phyloP scores from a whole-genome alignment of 1,140 invertebrate species.

The Drosophila repleta region DNA sequence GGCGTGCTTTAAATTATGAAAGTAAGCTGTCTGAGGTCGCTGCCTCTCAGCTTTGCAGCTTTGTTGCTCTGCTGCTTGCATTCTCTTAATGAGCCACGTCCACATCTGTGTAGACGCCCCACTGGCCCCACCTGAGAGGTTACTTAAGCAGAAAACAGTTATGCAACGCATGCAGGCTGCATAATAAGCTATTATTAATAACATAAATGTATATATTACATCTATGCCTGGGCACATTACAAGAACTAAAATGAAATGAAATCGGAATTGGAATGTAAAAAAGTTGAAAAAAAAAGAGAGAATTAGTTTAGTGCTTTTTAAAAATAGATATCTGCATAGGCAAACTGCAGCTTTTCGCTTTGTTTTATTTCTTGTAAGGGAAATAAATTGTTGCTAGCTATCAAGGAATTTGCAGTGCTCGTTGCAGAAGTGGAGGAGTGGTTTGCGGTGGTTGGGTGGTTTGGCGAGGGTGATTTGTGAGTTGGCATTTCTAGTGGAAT shows the following conservation, averaged over 20 bases:
- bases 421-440: conserved; percentile 13
- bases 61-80: conserved; percentile 6
- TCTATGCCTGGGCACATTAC: conserved; percentile 9
- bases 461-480: conserved; percentile 7
- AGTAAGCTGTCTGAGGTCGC: conserved; percentile 60
- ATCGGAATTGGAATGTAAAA: conserved; percentile 15
- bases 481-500: conserved; percentile 27
- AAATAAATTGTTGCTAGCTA: conserved; percentile 30
- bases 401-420: conserved; percentile 37
- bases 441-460: not conserved
- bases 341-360: conserved; percentile 43
- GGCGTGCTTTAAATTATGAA: conserved; percentile 71
- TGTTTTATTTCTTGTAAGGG: conserved; percentile 14
- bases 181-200: not conserved
- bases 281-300: not conserved
- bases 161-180: conserved; percentile 25
- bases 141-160: conserved; percentile 6
- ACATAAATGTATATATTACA: conserved; percentile 5
- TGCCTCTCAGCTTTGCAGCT: conserved; percentile 7
- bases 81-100: conserved; percentile 4
- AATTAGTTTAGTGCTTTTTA: conserved; percentile 42
- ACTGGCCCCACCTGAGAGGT: not conserved
- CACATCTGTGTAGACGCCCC: not conserved
- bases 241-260: conserved; percentile 4
- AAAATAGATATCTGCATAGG: conserved; percentile 57